Evolutionary conservation across 2,113 vertebrate species (phyloP).

Genomic region (Clarias magur): DNA sequence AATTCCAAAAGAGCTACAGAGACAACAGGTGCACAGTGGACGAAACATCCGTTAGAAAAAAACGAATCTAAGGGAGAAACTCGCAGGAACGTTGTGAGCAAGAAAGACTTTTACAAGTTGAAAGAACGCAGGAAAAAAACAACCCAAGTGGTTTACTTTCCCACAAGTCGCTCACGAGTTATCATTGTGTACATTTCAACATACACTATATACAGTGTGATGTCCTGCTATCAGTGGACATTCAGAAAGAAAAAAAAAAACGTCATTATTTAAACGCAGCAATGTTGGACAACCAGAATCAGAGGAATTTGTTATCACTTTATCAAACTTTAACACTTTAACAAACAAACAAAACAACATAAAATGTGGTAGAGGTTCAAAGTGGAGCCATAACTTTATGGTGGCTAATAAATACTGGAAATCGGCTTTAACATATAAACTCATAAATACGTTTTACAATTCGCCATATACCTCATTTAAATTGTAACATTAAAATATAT

Average conservation of each 20-base stretch:
- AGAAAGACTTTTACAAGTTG: neutral
- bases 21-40: slow-evolving; percentile 63
- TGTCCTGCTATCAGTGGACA: neutral
- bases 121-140: neutral
- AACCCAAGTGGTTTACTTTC: neutral
- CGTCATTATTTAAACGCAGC: neutral
- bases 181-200: neutral
- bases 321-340: no score
- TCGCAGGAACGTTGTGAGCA: neutral
- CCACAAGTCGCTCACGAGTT: neutral
- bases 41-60: slow-evolving; percentile 50
- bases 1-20: slow-evolving; percentile 64
- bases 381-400: neutral
- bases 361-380: neutral
- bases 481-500: neutral
- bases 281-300: neutral
- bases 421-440: neutral
- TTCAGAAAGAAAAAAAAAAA: neutral
- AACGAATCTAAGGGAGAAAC: slow-evolving; percentile 53
- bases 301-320: neutral
- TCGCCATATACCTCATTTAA: neutral
- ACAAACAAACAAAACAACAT: no score
- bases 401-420: neutral
- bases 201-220: neutral
- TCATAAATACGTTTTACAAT: neutral